phyloP scores from a whole-genome alignment of 2,888 invertebrate species.

The Troglohyphantes excavatus region DNA sequence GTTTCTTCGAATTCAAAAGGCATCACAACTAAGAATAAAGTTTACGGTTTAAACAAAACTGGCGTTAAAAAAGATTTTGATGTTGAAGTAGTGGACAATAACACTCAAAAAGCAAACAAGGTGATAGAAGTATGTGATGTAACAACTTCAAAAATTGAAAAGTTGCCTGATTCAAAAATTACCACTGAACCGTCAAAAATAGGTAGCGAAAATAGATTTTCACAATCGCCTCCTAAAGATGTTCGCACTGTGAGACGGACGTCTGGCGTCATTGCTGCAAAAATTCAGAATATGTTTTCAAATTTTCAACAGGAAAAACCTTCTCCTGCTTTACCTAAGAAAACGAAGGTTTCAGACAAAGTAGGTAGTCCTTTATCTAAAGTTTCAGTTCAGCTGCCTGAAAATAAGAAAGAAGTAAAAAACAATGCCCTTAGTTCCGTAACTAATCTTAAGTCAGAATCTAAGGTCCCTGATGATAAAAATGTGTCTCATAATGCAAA shows the following conservation, averaged over 20 bases:
- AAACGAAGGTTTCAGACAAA: conserved; percentile 31
- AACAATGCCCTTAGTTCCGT: not conserved
- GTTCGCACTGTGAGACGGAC: conserved; percentile 71
- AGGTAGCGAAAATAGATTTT: not conserved
- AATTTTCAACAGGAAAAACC: conserved; percentile 56
- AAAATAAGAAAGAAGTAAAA: not conserved
- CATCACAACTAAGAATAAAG: conserved; percentile 34
- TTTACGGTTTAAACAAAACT: conserved; percentile 60
- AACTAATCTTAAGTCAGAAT: not conserved
- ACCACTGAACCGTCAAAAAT: not conserved
- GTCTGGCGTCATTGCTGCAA: conserved; percentile 76
- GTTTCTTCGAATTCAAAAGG: not conserved
- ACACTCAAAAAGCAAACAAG: not conserved
- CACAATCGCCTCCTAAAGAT: conserved; percentile 67
- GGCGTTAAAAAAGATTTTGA: conserved; percentile 17
- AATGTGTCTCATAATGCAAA: not conserved
- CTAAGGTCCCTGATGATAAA: not conserved
- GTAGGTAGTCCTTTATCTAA: not conserved
- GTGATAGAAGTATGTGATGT: not conserved
- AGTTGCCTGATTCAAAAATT: not conserved
- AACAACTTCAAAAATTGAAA: not conserved
- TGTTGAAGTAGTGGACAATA: not conserved
- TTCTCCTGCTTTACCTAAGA: conserved; percentile 8
- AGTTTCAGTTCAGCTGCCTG: not conserved
- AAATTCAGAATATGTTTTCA: conserved; percentile 73